Conservation (phyloP, 2,797 vertebrate genomes). For the Chelon labrosus region DNA sequence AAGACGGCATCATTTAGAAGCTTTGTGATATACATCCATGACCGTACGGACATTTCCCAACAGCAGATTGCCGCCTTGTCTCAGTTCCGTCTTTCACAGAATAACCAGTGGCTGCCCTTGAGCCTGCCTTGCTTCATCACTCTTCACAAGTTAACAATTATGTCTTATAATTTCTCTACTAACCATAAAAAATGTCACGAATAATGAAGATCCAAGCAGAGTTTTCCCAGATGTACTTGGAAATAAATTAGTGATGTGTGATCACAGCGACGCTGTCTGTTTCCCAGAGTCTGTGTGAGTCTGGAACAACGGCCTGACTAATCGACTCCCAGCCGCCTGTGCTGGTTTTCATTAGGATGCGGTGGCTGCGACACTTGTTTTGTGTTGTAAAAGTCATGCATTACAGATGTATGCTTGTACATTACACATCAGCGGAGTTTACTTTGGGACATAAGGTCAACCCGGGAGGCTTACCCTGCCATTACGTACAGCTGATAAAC, state of each 20-base stretch:
- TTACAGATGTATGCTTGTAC: conserved; percentile 48
- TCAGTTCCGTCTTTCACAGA: background rate
- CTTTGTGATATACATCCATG: conserved; percentile 3
- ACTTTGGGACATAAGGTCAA: conserved; percentile 44
- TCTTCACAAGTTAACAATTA: conserved; percentile 15
- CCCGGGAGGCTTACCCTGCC: conserved; percentile 28
- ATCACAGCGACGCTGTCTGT: conserved; percentile 45
- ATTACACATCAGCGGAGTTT: conserved; percentile 32
- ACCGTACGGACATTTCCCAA: background rate
- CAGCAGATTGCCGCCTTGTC: background rate
- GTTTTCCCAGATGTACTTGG: conserved; percentile 38
- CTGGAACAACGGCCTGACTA: conserved; percentile 45
- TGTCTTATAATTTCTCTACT: conserved; percentile 24
- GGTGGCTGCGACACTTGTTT: conserved; percentile 72
- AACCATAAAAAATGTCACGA: conserved; percentile 1
- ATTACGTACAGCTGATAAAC: conserved; percentile 41
- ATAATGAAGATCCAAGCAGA: background rate
- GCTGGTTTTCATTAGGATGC: conserved; percentile 69
- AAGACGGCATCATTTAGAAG: background rate
- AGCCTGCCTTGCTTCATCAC: background rate
- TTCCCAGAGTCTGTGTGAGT: conserved; percentile 29
- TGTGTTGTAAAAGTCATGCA: conserved; percentile 69
- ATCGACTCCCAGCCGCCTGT: conserved; percentile 43
- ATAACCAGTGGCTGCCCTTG: background rate
- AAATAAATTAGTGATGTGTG: conserved; percentile 56